Percentiles rank a stretch among this genome's conserved stretches.
Evolutionary conservation across 2,797 vertebrate genomes (phyloP).

Genomic region (Sebastes nivosus): DNA sequence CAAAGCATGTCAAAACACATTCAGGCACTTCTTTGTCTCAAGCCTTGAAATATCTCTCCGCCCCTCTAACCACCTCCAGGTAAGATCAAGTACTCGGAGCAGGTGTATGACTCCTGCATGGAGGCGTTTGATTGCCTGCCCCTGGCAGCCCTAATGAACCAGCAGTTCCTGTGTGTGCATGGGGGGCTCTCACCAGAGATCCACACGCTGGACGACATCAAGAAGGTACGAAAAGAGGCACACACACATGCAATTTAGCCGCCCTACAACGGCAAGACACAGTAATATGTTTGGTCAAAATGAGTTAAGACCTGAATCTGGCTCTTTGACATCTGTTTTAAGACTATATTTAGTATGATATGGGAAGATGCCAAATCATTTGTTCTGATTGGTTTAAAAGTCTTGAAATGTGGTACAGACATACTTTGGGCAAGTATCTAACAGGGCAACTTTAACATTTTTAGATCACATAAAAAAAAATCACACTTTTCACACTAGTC

Average conservation of each 20-base stretch:
- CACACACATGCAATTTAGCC: neutral
- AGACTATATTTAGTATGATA: too few relatives aligned
- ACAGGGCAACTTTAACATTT: accelerated
- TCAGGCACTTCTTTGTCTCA: slow-evolving; percentile 23
- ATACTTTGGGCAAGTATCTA: too few relatives aligned
- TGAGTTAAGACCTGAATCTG: neutral
- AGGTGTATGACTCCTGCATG: slow-evolving; percentile 88
- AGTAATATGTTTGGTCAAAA: neutral
- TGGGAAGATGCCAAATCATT: too few relatives aligned
- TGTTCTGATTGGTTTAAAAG: too few relatives aligned
- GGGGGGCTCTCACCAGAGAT: slow-evolving; percentile 87
- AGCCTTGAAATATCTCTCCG: slow-evolving; percentile 36
- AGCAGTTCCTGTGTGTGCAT: slow-evolving; percentile 88
- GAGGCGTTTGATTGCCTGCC: slow-evolving; percentile 88
- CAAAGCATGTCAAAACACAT: slow-evolving; percentile 29
- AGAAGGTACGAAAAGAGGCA: slow-evolving; percentile 75
- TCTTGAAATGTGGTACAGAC: too few relatives aligned
- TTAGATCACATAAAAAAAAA: too few relatives aligned
- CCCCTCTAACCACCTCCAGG: slow-evolving; percentile 67
- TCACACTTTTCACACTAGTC: accelerated
- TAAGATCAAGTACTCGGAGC: slow-evolving; percentile 90
- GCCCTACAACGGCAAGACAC: neutral
- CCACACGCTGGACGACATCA: slow-evolving; percentile 87
- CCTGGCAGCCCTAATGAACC: slow-evolving; percentile 88
- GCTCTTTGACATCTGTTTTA: neutral